Conservation (phyloP, 2,797 vertebrate genomes). For the Argentina silus region DNA sequence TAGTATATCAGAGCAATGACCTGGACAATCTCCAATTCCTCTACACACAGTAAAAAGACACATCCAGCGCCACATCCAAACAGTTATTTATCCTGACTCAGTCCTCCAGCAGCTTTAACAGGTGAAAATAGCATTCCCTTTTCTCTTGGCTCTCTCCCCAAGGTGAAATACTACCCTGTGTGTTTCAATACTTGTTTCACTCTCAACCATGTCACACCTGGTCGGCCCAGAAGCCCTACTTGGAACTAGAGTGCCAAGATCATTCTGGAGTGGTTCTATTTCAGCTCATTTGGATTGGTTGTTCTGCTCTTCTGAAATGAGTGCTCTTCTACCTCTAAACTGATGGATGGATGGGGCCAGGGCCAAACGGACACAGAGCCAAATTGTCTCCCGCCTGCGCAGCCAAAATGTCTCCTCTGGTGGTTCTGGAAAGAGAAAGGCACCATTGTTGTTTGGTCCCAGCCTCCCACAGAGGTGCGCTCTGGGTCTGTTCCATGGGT, state of each 20-base stretch:
- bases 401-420: constrained; percentile 44
- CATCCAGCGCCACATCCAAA: background rate
- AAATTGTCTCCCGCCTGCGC: constrained; percentile 23
- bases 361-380: constrained; percentile 59
- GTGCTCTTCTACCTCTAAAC: constrained; percentile 41
- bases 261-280: constrained; percentile 49
- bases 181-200: background rate
- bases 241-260: constrained; percentile 27
- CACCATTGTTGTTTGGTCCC: constrained; percentile 54
- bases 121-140: background rate
- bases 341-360: constrained; percentile 45
- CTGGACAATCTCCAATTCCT: background rate
- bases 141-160: background rate
- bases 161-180: background rate
- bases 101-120: background rate
- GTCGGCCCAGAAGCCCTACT: constrained; percentile 25
- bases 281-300: constrained; percentile 50
- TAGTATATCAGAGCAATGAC: background rate
- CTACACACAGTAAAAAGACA: background rate
- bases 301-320: constrained; percentile 51
- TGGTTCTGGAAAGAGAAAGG: constrained; percentile 55
- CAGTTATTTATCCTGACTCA: background rate
- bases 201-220: constrained; percentile 35
- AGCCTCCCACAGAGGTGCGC: constrained; percentile 39
- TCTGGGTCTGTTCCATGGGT: constrained; percentile 52